A percentile compares a stretch with the other conserved stretches of the same genome.
Conservation (phyloP, 2,797 vertebrate species). For the Bradypus variegatus region DNA sequence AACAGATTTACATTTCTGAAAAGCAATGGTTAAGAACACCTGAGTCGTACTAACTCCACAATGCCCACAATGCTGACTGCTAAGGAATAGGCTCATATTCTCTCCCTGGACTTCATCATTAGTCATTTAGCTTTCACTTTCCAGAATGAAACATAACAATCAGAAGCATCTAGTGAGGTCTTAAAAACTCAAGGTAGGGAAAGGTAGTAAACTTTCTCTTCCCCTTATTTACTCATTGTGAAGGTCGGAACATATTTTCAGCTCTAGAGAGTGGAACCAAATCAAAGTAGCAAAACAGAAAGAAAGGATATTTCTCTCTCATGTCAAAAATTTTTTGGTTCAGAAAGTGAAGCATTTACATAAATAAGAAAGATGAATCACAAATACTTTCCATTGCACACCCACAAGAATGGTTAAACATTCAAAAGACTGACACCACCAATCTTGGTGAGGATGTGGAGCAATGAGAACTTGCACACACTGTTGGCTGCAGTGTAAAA, state of each 20-base stretch:
- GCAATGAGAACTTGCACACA: not conserved
- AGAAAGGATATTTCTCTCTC: slow-evolving; percentile 8
- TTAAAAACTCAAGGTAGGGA: not conserved
- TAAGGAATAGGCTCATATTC: slow-evolving; percentile 30
- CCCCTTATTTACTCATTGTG: not conserved
- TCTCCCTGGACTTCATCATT: slow-evolving; percentile 21
- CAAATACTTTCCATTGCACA: not conserved
- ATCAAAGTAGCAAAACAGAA: slow-evolving; percentile 13
- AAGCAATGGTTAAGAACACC: not conserved
- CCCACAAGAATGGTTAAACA: not conserved
- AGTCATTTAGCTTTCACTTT: slow-evolving; percentile 43
- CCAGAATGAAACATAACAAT: not conserved
- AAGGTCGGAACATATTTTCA: not conserved
- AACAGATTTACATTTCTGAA: not conserved
- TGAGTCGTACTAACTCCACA: not conserved
- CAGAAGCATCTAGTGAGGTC: not conserved
- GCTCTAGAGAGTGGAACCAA: not conserved
- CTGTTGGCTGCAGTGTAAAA: not conserved
- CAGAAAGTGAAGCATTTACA: slow-evolving; percentile 10
- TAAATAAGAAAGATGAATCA: not conserved
- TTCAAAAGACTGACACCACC: not conserved
- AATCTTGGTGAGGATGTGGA: not conserved
- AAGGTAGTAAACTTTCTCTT: not conserved
- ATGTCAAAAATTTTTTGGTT: not conserved
- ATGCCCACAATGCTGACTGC: not conserved